Conservation (phyloP, 2,888 invertebrate genomes). For the Electrophaes corylata region DNA sequence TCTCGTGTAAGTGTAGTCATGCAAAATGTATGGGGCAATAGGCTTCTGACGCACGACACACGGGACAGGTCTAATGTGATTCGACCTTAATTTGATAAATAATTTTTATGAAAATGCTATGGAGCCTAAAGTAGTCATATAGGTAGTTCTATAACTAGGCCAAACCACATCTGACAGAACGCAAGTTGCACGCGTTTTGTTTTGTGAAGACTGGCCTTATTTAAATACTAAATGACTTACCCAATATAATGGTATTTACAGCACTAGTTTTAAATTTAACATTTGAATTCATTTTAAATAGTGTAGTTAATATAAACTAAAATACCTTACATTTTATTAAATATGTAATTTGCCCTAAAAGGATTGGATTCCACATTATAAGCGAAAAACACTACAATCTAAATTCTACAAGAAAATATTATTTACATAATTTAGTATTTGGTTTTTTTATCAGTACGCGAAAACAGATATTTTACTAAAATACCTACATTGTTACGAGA, state of each 20-base stretch:
- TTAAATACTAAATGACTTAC: background rate
- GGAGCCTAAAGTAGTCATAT: background rate
- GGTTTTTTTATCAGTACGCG: slow-evolving; percentile 39
- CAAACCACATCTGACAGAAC: too few relatives aligned
- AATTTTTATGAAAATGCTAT: background rate
- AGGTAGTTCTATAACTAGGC: background rate
- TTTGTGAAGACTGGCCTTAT: too few relatives aligned
- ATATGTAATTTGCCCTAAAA: background rate
- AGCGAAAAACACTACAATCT: slow-evolving; percentile 27
- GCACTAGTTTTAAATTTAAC: slow-evolving; percentile 1
- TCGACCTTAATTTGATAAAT: too few relatives aligned
- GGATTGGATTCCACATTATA: slow-evolving; percentile 12
- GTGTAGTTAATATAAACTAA: background rate
- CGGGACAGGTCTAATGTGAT: too few relatives aligned
- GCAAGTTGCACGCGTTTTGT: too few relatives aligned
- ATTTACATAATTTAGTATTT: slow-evolving; percentile 40
- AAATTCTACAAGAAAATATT: slow-evolving; percentile 30
- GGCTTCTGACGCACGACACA: too few relatives aligned
- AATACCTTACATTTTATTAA: background rate
- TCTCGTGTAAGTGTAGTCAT: too few relatives aligned
- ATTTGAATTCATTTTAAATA: background rate
- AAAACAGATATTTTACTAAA: slow-evolving; percentile 13
- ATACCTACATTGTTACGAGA: background rate
- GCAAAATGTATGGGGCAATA: too few relatives aligned
- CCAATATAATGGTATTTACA: slow-evolving; percentile 26